Conservation (phyloP, 2,888 invertebrate genomes). For the Melieria picta region DNA sequence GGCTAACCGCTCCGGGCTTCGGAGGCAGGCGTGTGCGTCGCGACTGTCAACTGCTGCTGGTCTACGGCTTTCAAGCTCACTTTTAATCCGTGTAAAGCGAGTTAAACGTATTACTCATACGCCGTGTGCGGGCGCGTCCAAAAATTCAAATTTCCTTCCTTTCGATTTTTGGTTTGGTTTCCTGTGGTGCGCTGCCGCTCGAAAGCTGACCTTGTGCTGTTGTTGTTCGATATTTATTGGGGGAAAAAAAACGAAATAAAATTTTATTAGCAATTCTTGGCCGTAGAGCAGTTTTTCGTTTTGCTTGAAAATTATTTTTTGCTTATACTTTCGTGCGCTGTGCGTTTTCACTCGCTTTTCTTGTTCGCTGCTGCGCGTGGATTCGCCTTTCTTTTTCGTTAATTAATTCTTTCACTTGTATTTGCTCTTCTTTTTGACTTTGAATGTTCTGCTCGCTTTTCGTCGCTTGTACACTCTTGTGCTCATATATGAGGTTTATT, state of each 20-base stretch:
- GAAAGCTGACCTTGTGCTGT: neutral
- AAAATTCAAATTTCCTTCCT: neutral
- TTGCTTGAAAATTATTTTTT: neutral
- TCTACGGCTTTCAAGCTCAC: neutral
- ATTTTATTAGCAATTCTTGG: neutral
- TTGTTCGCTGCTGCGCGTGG: neutral
- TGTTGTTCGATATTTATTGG: neutral
- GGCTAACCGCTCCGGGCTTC: neutral
- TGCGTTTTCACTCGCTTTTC: neutral
- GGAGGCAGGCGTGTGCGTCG: constrained; percentile 31
- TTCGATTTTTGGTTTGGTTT: neutral
- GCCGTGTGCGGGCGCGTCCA: constrained; percentile 8
- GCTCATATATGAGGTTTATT: constrained; percentile 24
- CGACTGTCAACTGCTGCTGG: too few species aligned
- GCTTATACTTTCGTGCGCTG: neutral
- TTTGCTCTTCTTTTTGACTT: constrained; percentile 41
- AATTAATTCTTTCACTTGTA: constrained; percentile 26
- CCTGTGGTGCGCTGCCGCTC: neutral
- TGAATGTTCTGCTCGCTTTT: constrained; percentile 39
- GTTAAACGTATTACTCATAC: constrained; percentile 28
- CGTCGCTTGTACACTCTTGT: constrained; percentile 46
- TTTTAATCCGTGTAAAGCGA: neutral
- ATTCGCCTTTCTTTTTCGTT: constrained; percentile 15
- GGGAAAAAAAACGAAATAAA: constrained; percentile 7
- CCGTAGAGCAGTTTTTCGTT: neutral